A percentile compares a stretch with the other conserved stretches of the same genome.
phyloP scores from a whole-genome alignment of 2,113 vertebrate species.

The Leiothrix lutea region DNA sequence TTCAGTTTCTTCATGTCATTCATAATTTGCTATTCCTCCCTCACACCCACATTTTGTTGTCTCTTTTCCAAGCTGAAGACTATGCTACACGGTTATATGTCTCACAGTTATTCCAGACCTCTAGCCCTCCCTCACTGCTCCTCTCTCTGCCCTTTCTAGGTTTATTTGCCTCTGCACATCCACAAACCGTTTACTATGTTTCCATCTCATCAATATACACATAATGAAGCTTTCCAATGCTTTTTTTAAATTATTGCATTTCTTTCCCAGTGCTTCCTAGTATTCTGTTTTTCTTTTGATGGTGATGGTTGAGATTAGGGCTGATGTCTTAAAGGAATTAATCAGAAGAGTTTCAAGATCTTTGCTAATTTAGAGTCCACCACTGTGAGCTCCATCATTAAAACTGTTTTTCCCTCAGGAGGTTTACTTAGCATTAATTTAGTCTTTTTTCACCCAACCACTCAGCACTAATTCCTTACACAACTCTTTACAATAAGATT shows the following conservation, averaged over 20 bases:
- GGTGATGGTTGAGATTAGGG: neutral
- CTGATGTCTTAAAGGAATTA: neutral
- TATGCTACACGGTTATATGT: neutral
- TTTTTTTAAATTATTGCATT: neutral
- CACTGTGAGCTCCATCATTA: neutral
- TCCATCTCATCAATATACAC: neutral
- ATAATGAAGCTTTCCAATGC: neutral
- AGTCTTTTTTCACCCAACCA: neutral
- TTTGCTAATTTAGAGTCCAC: conserved; percentile 1
- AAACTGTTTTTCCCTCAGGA: neutral
- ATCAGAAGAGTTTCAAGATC: neutral
- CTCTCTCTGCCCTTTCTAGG: neutral
- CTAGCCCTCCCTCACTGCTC: neutral
- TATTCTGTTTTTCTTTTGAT: neutral
- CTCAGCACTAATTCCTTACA: neutral
- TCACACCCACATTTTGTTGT: conserved; percentile 15
- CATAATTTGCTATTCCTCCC: conserved; percentile 43
- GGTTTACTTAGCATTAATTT: neutral
- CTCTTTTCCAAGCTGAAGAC: neutral
- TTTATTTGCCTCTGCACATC: neutral
- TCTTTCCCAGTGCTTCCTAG: neutral
- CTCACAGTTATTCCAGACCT: neutral
- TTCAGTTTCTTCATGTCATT: conserved; percentile 51
- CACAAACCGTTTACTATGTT: neutral
- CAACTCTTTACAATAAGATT: neutral